Percentiles rank a stretch among this genome's conserved stretches.
These are phyloP conservation scores for Rhinophrynus dorsalis DNA, from an alignment of 2,797 vertebrate genomes.

Conservation along the genomic window DNA sequence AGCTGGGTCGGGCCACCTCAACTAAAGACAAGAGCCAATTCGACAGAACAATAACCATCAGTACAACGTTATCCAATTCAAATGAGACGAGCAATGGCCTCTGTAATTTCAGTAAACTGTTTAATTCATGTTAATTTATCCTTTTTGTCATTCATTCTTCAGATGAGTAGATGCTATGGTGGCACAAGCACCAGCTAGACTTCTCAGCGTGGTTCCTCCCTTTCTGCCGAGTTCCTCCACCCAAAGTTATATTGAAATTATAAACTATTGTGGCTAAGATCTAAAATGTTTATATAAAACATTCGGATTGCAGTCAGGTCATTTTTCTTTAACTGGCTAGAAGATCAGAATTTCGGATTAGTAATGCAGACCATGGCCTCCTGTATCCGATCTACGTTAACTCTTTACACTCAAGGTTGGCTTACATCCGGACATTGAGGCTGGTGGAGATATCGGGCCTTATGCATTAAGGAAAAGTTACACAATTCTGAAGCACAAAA, in stretches of 20 bases:
- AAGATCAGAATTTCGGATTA: no score
- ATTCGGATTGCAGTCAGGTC: no score
- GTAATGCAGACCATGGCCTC: no score
- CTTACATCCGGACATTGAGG: no score
- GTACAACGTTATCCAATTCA: slow-evolving; percentile 9
- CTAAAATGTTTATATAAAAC: not conserved
- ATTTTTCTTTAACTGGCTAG: no score
- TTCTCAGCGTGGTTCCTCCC: not conserved
- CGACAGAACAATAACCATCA: not conserved
- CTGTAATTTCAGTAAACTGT: not conserved
- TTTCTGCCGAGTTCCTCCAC: not conserved
- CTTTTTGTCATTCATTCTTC: slow-evolving; percentile 28
- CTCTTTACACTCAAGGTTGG: no score
- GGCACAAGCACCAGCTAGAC: not conserved
- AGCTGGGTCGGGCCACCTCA: not conserved
- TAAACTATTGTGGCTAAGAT: not conserved
- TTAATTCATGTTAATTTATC: not conserved
- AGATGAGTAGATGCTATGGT: not conserved
- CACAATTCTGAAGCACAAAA: no score
- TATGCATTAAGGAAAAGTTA: no score
- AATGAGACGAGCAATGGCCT: not conserved
- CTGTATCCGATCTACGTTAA: no score
- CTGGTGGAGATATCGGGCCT: no score
- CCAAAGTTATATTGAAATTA: not conserved
- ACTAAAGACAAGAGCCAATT: not conserved